These are phyloP conservation scores for Dendropsophus ebraccatus DNA, from an alignment of 2,113 vertebrate species.

Conservation along the genomic window DNA sequence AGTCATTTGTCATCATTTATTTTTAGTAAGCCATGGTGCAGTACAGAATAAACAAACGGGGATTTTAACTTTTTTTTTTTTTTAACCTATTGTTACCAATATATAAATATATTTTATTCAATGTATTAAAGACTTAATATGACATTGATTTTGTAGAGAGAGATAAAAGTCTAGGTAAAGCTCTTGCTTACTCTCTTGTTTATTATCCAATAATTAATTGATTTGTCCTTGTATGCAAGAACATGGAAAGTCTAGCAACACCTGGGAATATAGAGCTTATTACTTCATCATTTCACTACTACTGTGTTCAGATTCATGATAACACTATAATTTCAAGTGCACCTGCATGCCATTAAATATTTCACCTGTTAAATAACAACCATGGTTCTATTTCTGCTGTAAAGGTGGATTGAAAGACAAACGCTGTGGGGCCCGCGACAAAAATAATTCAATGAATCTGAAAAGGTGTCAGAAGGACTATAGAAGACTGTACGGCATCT, in stretches of 20 bases:
- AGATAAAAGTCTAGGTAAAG: no score
- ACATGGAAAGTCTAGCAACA: not conserved
- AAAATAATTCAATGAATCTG: not conserved
- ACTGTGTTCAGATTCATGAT: not conserved
- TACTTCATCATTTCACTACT: not conserved
- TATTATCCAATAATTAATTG: constrained; percentile 18
- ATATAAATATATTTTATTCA: no score
- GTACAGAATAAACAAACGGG: no score
- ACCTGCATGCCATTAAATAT: not conserved
- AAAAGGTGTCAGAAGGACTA: not conserved
- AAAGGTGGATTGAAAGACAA: not conserved
- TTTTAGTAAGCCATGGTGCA: no score
- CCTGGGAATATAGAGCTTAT: not conserved
- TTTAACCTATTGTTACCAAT: no score
- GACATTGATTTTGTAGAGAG: no score
- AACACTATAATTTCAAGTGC: not conserved
- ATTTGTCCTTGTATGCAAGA: constrained; percentile 8
- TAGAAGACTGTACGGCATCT: not conserved
- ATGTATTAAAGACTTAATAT: no score
- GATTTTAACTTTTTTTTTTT: no score
- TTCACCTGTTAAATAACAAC: not conserved
- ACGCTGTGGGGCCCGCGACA: not conserved
- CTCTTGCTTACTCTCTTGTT: not conserved
- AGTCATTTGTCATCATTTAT: no score
- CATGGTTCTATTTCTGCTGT: not conserved